A percentile compares a stretch with the other conserved stretches of the same genome.
Conservation (phyloP, 2,113 vertebrate genomes). For the Pygoscelis antarcticus region DNA sequence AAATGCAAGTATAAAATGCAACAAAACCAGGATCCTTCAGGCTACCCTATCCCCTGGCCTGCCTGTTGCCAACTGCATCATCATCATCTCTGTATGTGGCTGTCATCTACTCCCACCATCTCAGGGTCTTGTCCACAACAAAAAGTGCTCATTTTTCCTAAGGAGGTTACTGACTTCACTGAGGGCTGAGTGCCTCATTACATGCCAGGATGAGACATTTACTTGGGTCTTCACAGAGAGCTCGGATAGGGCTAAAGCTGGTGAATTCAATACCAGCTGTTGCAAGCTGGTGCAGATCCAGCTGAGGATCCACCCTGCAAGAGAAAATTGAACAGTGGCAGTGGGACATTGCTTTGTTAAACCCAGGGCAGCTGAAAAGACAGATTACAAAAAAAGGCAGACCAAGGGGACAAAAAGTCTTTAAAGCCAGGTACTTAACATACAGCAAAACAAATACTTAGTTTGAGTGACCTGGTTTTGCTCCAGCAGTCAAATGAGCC, state of each 20-base stretch:
- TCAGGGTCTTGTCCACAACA: not conserved
- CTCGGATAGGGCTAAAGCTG: not conserved
- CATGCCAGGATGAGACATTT: not conserved
- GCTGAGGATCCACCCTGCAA: not conserved
- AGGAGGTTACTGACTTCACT: not conserved
- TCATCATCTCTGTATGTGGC: not conserved
- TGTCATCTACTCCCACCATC: not conserved
- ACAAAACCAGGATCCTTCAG: not conserved
- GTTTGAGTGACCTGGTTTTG: not conserved
- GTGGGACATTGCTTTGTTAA: not conserved
- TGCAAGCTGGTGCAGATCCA: not conserved
- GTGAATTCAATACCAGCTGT: not conserved
- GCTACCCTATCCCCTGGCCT: not conserved
- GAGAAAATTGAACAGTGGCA: not conserved
- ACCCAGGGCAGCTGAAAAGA: not conserved
- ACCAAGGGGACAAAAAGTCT: not conserved
- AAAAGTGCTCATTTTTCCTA: not conserved
- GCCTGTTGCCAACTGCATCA: not conserved
- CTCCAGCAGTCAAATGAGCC: not conserved
- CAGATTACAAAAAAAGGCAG: not conserved
- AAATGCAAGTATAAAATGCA: not conserved
- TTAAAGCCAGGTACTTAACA: not conserved
- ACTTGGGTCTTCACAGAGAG: not conserved
- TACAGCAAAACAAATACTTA: not conserved
- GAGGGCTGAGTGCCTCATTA: not conserved